Conservation (phyloP, 2,797 vertebrate genomes). For the Coregonus suidteri region DNA sequence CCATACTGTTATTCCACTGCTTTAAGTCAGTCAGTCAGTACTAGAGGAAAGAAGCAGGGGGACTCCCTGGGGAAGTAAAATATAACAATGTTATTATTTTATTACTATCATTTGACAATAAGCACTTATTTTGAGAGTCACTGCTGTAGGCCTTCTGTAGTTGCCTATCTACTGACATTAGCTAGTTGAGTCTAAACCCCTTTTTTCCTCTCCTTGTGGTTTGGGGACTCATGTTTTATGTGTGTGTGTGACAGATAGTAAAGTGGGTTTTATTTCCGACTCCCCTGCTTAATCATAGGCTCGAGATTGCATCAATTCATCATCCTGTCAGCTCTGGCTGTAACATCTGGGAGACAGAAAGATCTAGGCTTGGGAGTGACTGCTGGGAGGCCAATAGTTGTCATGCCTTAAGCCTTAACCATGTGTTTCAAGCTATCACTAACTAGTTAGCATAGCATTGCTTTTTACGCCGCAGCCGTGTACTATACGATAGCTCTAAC, state of each 20-base stretch:
- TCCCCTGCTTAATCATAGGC: slow-evolving; percentile 42
- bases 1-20: slow-evolving; percentile 2
- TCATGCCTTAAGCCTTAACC: slow-evolving; percentile 12
- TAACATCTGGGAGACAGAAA: slow-evolving; percentile 52
- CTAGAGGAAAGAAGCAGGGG: too few species aligned
- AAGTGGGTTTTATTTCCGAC: slow-evolving; percentile 12
- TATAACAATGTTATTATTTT: neutral
- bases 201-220: neutral
- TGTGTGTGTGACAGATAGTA: slow-evolving; percentile 12
- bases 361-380: slow-evolving; percentile 16
- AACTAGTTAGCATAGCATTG: slow-evolving; percentile 13
- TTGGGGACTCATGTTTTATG: slow-evolving; percentile 7
- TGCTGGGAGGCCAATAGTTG: slow-evolving; percentile 28
- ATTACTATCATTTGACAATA: neutral
- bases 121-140: neutral
- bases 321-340: slow-evolving; percentile 48
- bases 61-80: too few species aligned
- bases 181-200: neutral
- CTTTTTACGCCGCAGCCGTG: too few species aligned
- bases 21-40: too few species aligned
- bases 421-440: slow-evolving; percentile 14
- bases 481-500: neutral
- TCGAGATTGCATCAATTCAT: slow-evolving; percentile 39
- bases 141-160: neutral
- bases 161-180: neutral